Conservation (phyloP, 2,113 vertebrate species). For the Xerus inauris region DNA sequence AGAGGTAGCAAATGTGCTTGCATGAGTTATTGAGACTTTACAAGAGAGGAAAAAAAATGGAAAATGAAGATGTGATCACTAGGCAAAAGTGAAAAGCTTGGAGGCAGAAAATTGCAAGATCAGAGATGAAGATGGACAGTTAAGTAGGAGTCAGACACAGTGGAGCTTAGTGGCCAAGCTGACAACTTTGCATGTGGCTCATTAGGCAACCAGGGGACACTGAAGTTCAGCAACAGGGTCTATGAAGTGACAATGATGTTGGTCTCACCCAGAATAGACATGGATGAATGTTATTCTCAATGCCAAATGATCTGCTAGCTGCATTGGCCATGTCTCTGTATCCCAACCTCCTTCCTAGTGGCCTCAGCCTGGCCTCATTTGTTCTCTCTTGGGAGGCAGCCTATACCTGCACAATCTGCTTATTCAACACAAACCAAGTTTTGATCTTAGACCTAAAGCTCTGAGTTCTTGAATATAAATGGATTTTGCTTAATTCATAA, state of each 20-base stretch:
- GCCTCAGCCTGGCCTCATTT: not conserved
- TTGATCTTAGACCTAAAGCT: constrained; percentile 52
- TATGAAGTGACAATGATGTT: not conserved
- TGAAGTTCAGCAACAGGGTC: not conserved
- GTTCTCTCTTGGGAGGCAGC: not conserved
- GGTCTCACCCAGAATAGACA: not conserved
- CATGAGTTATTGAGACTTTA: not conserved
- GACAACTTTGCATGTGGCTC: not conserved
- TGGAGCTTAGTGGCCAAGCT: no score
- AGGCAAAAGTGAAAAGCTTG: not conserved
- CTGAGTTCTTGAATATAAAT: constrained; percentile 41
- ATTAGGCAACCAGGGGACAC: not conserved
- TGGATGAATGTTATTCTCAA: not conserved
- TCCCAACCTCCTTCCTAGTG: not conserved
- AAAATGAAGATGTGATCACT: not conserved
- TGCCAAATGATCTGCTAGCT: not conserved
- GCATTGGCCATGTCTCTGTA: not conserved
- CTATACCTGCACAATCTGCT: not conserved
- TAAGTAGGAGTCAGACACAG: not conserved
- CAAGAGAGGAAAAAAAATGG: not conserved
- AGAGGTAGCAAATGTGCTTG: not conserved
- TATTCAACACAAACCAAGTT: constrained; percentile 52
- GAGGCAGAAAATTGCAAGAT: no score
- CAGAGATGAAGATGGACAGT: not conserved
- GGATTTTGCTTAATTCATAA: constrained; percentile 57